These are phyloP conservation scores for Agelas oroides DNA, from an alignment of 37 sponge, comb jelly and placozoan species.

Conservation along the genomic window DNA sequence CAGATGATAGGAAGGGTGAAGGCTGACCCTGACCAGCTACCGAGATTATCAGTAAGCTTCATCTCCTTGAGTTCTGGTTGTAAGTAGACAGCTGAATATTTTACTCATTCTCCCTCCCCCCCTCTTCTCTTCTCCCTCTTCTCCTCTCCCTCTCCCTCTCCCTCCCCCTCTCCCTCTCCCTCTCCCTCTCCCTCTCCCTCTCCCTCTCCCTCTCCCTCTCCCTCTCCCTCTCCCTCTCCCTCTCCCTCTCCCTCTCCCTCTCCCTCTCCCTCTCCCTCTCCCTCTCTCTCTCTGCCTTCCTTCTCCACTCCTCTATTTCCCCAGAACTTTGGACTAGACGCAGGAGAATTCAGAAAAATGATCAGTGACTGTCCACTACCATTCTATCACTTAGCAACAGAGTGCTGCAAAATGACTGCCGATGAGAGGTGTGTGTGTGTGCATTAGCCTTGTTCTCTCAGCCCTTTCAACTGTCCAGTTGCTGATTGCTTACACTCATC, in stretches of 20 bases:
- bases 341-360: constrained; percentile 41
- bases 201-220: too few relatives aligned
- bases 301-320: not conserved
- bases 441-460: not conserved
- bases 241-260: too few relatives aligned
- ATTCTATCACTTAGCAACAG: constrained; percentile 73
- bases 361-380: constrained; percentile 65
- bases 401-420: constrained; percentile 58
- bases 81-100: too few relatives aligned
- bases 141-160: too few relatives aligned
- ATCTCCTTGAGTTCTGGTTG: too few relatives aligned
- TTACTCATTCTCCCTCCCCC: too few relatives aligned
- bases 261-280: not conserved
- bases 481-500: not conserved
- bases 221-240: too few relatives aligned
- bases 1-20: constrained; percentile 85
- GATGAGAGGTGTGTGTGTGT: constrained; percentile 59
- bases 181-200: too few relatives aligned
- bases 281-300: not conserved
- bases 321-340: constrained; percentile 85
- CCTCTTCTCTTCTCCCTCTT: too few relatives aligned
- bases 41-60: constrained; percentile 58
- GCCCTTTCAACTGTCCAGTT: not conserved
- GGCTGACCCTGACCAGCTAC: constrained; percentile 90
- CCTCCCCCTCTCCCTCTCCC: too few relatives aligned